Evolutionary conservation across 2,797 vertebrate genomes (phyloP), one percentile per base, ranked within the genome.

Genomic region (Hydrolagus colliei): DNA sequence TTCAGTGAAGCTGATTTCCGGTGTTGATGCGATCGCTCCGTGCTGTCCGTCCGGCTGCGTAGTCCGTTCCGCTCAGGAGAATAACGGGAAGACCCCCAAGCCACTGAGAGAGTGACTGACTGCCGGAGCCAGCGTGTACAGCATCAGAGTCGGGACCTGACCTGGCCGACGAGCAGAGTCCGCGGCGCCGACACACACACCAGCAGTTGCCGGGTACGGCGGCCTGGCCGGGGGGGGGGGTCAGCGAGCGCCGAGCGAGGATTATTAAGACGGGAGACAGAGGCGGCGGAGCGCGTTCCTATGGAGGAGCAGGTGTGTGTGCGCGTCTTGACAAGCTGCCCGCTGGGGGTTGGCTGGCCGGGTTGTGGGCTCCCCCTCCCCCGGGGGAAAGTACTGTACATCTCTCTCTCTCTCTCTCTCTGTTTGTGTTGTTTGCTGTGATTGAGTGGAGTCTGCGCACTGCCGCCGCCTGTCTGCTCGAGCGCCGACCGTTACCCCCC

Each of bases 221-320:
- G 32, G 73, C 32, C 41, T 41, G 13, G 73, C 63, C 22, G 18
- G 63, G 79, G 62, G n/a, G n/a, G 72, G 12, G n/a, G 5, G 22
- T n/a, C n/a, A 11, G 9, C 22, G 5, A 0, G n/a, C 63, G 68
- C 27, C 79, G 16, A n/a, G 27, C 13, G 63, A 27, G 27, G 27
- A 27, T 27, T 27, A 27, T 27, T 0, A 27, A 27, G 27, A 27
- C 27, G 27, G 27, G 27, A 27, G 27, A 27, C 6, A 12, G 62
- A 86, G 88, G 89, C 90, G 87, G 88, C 89, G 88, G 88, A 87
- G 88, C 87, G 14, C 88, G 89, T 90, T 89, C 90, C 91, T 90
- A 88, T 91, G 89, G 92, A 91, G 91, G 79, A 88, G 89, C 92
- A 93, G 92, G 92, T 92, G 93, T 93, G 93, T 93, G 92, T 89